phyloP scores from a whole-genome alignment of 1,140 invertebrate genomes.

The Leptinotarsa defecta region DNA sequence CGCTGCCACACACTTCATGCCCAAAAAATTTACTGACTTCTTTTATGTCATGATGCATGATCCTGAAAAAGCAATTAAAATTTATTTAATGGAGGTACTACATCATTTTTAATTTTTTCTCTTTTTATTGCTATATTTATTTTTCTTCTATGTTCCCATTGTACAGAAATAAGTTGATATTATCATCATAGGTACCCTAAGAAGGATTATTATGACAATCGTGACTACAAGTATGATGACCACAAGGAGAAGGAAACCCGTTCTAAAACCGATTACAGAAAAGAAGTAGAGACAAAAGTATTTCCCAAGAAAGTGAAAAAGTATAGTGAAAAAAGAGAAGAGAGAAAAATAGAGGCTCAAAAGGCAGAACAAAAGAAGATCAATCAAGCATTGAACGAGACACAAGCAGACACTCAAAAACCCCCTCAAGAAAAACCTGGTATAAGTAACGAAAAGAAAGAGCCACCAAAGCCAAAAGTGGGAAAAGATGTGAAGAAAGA shows the following conservation, averaged over 20 bases:
- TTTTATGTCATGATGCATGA: no score
- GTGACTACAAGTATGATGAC: constrained; percentile 43
- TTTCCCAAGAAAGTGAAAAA: constrained; percentile 53
- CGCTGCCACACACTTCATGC: no score
- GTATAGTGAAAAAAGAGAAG: constrained; percentile 55
- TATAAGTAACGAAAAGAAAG: constrained; percentile 23
- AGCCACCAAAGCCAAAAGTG: constrained; percentile 15
- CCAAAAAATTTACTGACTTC: no score
- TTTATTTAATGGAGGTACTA: no score
- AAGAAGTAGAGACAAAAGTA: constrained; percentile 38
- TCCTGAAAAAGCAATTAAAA: no score
- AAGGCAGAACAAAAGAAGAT: constrained; percentile 45
- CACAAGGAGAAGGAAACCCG: constrained; percentile 39
- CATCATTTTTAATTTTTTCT: no score
- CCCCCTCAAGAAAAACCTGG: constrained; percentile 30
- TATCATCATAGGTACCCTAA: constrained; percentile 29
- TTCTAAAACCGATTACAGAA: constrained; percentile 46
- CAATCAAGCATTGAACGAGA: constrained; percentile 33
- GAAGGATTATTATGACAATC: constrained; percentile 44
- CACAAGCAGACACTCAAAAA: constrained; percentile 31
- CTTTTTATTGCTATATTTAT: no score
- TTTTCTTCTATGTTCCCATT: no score
- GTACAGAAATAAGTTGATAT: no score
- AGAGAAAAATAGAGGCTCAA: constrained; percentile 52
- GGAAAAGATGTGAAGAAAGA: constrained; percentile 37